Evolutionary conservation across 2,888 invertebrate species (phyloP), one percentile per base, ranked within the genome.

Genomic region (Perdita meconis): DNA sequence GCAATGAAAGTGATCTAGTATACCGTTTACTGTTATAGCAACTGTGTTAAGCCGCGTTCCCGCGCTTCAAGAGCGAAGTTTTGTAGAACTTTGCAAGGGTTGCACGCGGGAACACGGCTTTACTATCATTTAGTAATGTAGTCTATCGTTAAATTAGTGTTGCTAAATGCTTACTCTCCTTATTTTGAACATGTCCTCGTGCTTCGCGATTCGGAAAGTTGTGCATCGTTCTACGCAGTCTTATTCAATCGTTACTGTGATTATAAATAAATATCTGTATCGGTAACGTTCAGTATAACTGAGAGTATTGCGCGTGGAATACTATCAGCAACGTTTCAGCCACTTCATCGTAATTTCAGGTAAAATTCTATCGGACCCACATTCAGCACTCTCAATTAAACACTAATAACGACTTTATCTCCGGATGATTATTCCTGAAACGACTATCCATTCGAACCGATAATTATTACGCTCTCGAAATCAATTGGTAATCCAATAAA

Each of bases 1-100:
- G 66, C 38, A 50, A 67, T 36, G 57, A 57, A 57, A 57, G 47
- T 24, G 5, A 10, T 50, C 16, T 10, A 16, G 24, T 50, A 67
- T 24, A 56, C n/a, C n/a, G 40, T 40, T 57, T 40, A 24, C 40
- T 42, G 30, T 30, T 30, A 30, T 30, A 30, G 30, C 30, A 30
- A 30, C 30, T 30, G 30, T 30, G 3, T 30, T 30, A 30, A 30
- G 3, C 6, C 30, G 6, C 6, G 30, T 6, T 30, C 30, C 30
- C 30, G 6, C 30, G 30, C 6, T 6, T 30, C 30, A 6, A 30
- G 30, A 30, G 30, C 2, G 30, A n/a, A n/a, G n/a, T n/a, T 30
- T 30, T 30, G 3, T 30, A 30, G 30, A 30, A 30, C 6, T 2
- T 4, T 30, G 3, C 6, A 30, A 30, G 2, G 30, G 3, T 30